phyloP scores from a whole-genome alignment of 2,888 invertebrate genomes.

The Schizaphis graminum region DNA sequence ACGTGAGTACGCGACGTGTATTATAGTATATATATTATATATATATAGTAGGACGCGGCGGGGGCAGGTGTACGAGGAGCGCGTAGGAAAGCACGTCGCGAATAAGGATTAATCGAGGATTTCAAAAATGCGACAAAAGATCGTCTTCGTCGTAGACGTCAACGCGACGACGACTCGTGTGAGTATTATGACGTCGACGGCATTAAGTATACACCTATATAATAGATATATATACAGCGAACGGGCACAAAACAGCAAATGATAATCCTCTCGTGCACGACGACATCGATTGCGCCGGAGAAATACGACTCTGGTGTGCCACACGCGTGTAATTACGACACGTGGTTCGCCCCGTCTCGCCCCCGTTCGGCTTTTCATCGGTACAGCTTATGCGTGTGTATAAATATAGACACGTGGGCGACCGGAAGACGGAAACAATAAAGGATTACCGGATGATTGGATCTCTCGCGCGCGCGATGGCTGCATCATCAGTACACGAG shows the following conservation, averaged over 20 bases:
- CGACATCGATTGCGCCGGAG: neutral
- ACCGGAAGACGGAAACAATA: constrained; percentile 12
- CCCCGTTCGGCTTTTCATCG: constrained; percentile 4
- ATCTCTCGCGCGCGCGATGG: neutral
- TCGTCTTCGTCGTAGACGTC: neutral
- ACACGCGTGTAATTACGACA: neutral
- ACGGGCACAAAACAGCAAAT: neutral
- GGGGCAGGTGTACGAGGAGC: neutral
- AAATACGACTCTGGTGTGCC: neutral
- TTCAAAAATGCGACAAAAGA: constrained; percentile 29
- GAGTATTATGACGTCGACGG: neutral
- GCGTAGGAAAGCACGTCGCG: neutral
- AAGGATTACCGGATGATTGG: constrained; percentile 29
- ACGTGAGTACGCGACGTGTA: neutral
- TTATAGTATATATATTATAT: neutral
- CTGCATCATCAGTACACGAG: neutral
- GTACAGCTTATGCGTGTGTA: neutral
- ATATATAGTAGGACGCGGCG: neutral
- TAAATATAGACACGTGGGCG: neutral
- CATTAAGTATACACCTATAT: neutral
- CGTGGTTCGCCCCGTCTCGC: neutral
- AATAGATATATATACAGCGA: neutral
- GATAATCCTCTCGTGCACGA: constrained; percentile 37
- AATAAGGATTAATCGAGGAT: constrained; percentile 16
- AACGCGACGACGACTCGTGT: neutral